Base-by-base conservation (phyloP, 1,140 invertebrate species). In the Lycorma delicatula region DNA sequence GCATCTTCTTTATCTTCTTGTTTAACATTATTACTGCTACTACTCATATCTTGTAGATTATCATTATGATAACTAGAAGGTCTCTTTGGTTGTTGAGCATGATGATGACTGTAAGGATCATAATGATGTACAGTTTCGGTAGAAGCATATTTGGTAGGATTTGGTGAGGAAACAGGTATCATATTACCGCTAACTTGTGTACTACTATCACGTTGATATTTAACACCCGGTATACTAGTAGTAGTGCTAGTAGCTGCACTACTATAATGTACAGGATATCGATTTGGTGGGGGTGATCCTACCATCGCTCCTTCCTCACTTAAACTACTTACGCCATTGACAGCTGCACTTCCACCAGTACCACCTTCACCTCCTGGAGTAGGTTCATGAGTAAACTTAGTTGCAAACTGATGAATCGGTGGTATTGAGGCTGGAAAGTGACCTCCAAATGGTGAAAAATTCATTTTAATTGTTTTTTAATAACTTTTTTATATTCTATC, bases 391-490 rank as follows among this genome's bases (percentile, higher is more conserved):
- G 81, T 76, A 57, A 84, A 81, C 66, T 84, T 84, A 12, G 79
- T 77, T 5, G 78, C 77, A 12, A 78, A 76, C 59, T 84, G 84
- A 62, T 85, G 83, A 54, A 82, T 81, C 52, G 81, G 77, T 12
- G 62, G 60, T 18, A 67, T 60, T 11, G 64, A 61, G n/a, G 59
- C 76, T 12, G 82, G 77, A 52, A 80, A 79, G 31, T 80, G 81
- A 29, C 78, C 77, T 20, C 78, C 76, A 64, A 85, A 85, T n/a
- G 82, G 82, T 36, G 81, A 79, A 63, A 85, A 86, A 74, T 85
- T 86, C 83, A 86, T 86, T 50, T 71, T 75, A 23, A n/a, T n/a
- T n/a, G n/a, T n/a, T n/a, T n/a, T n/a, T n/a, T n/a, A n/a, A n/a
- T n/a, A n/a, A n/a, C n/a, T n/a, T n/a, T n/a, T n/a, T n/a, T n/a